Evolutionary conservation across 2,888 invertebrate species (phyloP), one percentile per base, ranked within the genome.

Genomic region (Suillia variegata): DNA sequence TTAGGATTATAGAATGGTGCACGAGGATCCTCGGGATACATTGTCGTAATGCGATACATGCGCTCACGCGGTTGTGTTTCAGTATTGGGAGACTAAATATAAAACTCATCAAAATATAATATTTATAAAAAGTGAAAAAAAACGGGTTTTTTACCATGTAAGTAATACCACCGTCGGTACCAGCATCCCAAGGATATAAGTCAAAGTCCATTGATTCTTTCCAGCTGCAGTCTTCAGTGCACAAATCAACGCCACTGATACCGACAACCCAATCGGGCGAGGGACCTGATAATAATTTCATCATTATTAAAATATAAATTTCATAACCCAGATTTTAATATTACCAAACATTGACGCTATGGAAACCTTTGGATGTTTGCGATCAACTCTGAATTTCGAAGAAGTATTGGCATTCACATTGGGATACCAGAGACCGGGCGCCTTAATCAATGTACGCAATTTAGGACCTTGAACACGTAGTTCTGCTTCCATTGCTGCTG

Each of bases 211-310:
- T 84, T 59, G 89, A 86, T 68, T 92, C 90, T n/a, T 88, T 86
- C 99, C 99, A 99, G 0, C 93, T 87, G 79, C 98, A 96, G 82
- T 98, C 93, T 62, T 85, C 83, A 61, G 89, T 85, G 77, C 99
- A 99, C 8, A 99, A 85, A 76, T 98, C 91, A 56, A 97, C 82
- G 0, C 92, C 91, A 59, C 87, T 93, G 31, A 98, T 89, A 0
- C 98, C 98, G 47, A 97, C 93, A 70, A 97, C 92, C 98, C 98
- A 99, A 84, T 99, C 98, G 0, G 98, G 98, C 12, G 96, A 95
- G 0, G 98, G 98, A 1, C 96, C 92, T 91, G 34, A 1, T n/a
- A n/a, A n/a, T n/a, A n/a, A n/a, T n/a, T n/a, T n/a, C n/a, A n/a
- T n/a, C n/a, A n/a, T n/a, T n/a, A n/a, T n/a, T n/a, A n/a, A n/a